Percentiles rank a stretch among this genome's conserved stretches.
Conservation (phyloP, 2,797 vertebrate genomes). For the Chiroxiphia lanceolata region DNA sequence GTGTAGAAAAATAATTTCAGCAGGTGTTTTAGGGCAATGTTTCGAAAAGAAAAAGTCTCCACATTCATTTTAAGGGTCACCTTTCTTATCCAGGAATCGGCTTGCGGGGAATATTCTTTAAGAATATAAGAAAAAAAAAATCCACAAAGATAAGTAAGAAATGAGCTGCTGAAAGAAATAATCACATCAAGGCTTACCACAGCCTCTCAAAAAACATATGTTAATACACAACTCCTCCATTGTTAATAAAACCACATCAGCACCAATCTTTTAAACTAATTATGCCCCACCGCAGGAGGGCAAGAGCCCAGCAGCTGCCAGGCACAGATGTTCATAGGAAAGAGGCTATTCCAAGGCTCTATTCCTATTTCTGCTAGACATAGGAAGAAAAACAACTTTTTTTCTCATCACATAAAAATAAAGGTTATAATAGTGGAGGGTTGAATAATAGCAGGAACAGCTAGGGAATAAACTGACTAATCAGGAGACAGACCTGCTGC, state of each 20-base stretch:
- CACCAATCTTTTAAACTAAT: not conserved
- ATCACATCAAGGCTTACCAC: not conserved
- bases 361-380: not conserved
- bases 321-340: not conserved
- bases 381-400: not conserved
- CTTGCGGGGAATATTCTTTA: not conserved
- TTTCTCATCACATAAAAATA: not conserved
- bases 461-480: not conserved
- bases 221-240: not conserved
- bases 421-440: not conserved
- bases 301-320: not conserved
- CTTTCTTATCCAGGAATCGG: not conserved
- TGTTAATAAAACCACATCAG: not conserved
- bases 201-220: not conserved
- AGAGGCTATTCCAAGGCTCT: not conserved
- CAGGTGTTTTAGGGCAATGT: not conserved
- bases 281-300: not conserved
- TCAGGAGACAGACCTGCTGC: not conserved
- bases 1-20: not conserved
- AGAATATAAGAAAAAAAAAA: not conserved
- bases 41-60: not conserved
- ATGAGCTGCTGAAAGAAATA: not conserved
- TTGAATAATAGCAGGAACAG: not conserved
- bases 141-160: not conserved
- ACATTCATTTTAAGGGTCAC: not conserved